Evolutionary conservation across 2,888 invertebrate genomes (phyloP).

Genomic region (Caenorhabditis parvicauda): DNA sequence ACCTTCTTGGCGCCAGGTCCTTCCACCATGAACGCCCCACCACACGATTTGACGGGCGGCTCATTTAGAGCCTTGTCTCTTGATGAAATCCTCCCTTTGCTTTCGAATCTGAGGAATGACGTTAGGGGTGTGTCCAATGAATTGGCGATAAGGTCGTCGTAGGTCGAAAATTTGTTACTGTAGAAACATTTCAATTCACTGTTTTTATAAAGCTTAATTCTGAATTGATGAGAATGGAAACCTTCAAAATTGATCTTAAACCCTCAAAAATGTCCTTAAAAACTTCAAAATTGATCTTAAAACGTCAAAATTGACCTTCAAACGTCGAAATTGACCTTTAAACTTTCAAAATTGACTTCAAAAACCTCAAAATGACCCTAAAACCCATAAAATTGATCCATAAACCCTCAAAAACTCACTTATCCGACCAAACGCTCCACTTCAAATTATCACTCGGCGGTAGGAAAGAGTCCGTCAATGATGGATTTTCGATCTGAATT

Average conservation of each 20-base stretch:
- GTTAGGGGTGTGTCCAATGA: too few relatives aligned
- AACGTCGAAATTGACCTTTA: slow-evolving; percentile 26
- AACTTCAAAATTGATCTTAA: background rate
- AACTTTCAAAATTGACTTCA: too few relatives aligned
- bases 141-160: background rate
- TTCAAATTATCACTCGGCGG: slow-evolving; percentile 9
- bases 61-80: too few relatives aligned
- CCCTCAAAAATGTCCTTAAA: background rate
- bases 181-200: background rate
- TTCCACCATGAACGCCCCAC: too few relatives aligned
- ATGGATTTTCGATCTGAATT: background rate
- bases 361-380: too few relatives aligned
- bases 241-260: background rate
- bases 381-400: background rate
- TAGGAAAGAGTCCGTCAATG: slow-evolving; percentile 22
- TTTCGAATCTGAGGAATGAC: too few relatives aligned
- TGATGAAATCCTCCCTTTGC: too few relatives aligned
- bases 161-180: background rate
- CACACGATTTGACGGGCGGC: too few relatives aligned
- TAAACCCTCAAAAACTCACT: background rate
- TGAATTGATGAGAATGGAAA: too few relatives aligned
- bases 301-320: slow-evolving; percentile 12
- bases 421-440: slow-evolving; percentile 38
- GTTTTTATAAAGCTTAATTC: too few relatives aligned
- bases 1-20: too few relatives aligned